phyloP scores from a whole-genome alignment of 2,797 vertebrate genomes.

The Chromobotia macracanthus region DNA sequence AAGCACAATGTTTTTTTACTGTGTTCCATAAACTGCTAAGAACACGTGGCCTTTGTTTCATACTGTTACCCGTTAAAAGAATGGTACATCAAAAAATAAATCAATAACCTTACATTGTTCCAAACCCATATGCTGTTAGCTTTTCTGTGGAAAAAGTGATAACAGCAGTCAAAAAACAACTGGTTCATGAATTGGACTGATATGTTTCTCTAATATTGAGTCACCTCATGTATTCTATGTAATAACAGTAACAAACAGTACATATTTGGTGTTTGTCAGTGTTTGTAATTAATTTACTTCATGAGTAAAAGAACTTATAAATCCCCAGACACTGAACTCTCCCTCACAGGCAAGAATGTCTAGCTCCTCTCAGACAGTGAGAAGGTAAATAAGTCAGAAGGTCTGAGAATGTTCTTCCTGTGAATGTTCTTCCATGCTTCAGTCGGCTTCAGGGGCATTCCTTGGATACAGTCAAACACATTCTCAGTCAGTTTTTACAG shows the following conservation, averaged over 20 bases:
- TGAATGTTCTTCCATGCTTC: conserved; percentile 25
- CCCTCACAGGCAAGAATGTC: conserved; percentile 26
- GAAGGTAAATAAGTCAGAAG: conserved; percentile 32
- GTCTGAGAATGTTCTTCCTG: conserved; percentile 28
- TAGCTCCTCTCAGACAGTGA: neutral
- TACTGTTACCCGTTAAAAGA: neutral
- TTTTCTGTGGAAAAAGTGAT: neutral
- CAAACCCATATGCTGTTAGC: neutral
- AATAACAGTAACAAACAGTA: no score
- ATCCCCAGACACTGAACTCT: conserved; percentile 47
- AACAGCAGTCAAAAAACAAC: neutral
- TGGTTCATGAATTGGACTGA: neutral
- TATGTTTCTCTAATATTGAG: no score
- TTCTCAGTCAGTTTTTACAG: conserved; percentile 56
- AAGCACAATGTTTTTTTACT: conserved; percentile 21
- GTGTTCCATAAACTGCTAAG: neutral
- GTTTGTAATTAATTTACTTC: neutral
- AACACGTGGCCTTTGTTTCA: neutral
- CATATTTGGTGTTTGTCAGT: neutral
- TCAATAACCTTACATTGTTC: neutral
- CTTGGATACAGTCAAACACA: conserved; percentile 46
- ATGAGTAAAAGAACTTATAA: neutral
- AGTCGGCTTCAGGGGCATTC: conserved; percentile 52
- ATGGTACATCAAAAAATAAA: neutral
- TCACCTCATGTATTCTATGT: no score